These are phyloP conservation scores for Diachasmimorpha longicaudata DNA, from an alignment of 1,140 invertebrate genomes.

Conservation along the genomic window DNA sequence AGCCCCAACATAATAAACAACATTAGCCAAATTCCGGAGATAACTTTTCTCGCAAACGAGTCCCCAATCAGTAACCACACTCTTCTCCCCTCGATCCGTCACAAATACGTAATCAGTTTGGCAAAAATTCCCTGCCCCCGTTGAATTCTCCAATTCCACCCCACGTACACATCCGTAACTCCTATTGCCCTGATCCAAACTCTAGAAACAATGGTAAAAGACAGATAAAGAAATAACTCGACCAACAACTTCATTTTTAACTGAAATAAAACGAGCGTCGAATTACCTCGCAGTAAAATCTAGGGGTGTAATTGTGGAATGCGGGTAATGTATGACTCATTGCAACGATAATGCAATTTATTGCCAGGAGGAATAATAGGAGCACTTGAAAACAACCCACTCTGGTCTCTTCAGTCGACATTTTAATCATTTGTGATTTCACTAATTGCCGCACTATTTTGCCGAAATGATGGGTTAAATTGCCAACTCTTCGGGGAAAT, in stretches of 20 bases:
- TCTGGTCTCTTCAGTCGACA: constrained; percentile 47
- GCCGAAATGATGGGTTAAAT: neutral
- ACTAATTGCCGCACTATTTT: neutral
- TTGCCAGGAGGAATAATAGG: constrained; percentile 56
- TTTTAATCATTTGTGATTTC: constrained; percentile 22
- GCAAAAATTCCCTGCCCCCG: constrained; percentile 16
- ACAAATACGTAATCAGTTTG: constrained; percentile 40
- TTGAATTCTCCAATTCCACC: neutral
- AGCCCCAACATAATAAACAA: constrained; percentile 62
- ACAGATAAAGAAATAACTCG: neutral
- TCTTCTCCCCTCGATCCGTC: constrained; percentile 38
- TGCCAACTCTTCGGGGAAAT: neutral
- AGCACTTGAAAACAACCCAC: constrained; percentile 60
- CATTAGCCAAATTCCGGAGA: constrained; percentile 55
- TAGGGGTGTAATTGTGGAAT: constrained; percentile 60
- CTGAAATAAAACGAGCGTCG: no score
- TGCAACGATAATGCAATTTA: constrained; percentile 61
- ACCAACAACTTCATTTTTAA: no score
- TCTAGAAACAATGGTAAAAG: neutral
- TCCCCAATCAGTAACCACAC: constrained; percentile 58
- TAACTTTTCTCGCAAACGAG: constrained; percentile 64
- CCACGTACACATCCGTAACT: constrained; percentile 38
- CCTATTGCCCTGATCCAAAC: constrained; percentile 27
- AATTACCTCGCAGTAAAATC: constrained; percentile 60
- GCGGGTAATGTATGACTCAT: constrained; percentile 60